Evolutionary conservation across 2,113 vertebrate genomes (phyloP).

Genomic region (Tupaia chinensis): DNA sequence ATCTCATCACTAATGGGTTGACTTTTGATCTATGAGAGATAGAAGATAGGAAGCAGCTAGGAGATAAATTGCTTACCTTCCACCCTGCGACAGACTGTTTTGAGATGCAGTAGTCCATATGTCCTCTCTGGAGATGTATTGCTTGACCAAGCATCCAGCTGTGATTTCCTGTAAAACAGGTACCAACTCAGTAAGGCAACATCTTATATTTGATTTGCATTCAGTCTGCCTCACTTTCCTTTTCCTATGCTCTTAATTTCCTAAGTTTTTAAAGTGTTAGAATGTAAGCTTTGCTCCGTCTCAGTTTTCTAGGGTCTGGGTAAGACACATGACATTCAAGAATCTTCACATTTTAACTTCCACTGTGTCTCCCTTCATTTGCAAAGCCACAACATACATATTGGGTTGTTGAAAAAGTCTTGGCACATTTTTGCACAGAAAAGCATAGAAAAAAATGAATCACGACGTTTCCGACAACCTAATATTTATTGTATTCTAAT

Average conservation of each 20-base stretch:
- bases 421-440: no score
- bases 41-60: neutral
- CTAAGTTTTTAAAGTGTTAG: neutral
- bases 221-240: neutral
- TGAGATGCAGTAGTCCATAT: neutral
- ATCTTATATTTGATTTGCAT: neutral
- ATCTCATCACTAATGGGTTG: neutral
- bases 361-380: neutral
- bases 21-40: neutral
- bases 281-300: neutral
- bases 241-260: neutral
- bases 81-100: neutral
- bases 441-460: no score
- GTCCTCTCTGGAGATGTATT: neutral
- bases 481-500: neutral
- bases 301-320: neutral
- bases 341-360: neutral
- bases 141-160: conserved; percentile 29
- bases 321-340: neutral
- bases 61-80: neutral
- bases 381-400: rapidly evolving
- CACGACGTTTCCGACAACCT: no score
- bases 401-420: no score
- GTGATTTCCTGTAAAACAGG: conserved; percentile 51
- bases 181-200: neutral